These are phyloP conservation scores for Amorpha juglandis DNA, from an alignment of 2,888 invertebrate genomes.

Conservation along the genomic window DNA sequence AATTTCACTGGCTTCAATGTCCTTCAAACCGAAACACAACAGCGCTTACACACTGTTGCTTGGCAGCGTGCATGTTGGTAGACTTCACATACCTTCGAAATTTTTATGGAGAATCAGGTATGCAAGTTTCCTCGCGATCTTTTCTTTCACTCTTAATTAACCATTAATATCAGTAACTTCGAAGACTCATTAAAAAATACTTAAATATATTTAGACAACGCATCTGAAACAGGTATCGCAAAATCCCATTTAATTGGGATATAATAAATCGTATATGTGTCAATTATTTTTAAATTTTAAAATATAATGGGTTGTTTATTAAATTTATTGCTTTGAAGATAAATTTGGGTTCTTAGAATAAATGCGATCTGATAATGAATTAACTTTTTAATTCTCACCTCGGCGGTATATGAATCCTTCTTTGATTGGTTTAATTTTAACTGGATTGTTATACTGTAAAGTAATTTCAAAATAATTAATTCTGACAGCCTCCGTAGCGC, in stretches of 20 bases:
- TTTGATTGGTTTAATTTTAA: not conserved
- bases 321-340: conserved; percentile 32
- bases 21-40: too few relatives aligned
- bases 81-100: too few relatives aligned
- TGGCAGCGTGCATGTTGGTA: too few relatives aligned
- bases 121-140: too few relatives aligned
- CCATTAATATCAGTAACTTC: not conserved
- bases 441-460: not conserved
- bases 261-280: conserved; percentile 44
- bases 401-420: not conserved
- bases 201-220: not conserved
- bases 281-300: conserved; percentile 41
- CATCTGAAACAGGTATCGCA: conserved; percentile 12
- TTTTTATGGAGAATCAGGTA: too few relatives aligned
- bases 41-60: too few relatives aligned
- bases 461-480: not conserved
- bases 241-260: conserved; percentile 28
- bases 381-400: conserved; percentile 7
- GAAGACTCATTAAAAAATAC: not conserved
- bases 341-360: conserved; percentile 22
- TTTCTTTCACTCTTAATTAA: too few relatives aligned
- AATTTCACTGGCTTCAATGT: too few relatives aligned
- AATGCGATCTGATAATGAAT: conserved; percentile 26
- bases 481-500: too few relatives aligned
- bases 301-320: conserved; percentile 43